phyloP scores from a whole-genome alignment of 2,113 vertebrate genomes.

The Grantiella picta region DNA sequence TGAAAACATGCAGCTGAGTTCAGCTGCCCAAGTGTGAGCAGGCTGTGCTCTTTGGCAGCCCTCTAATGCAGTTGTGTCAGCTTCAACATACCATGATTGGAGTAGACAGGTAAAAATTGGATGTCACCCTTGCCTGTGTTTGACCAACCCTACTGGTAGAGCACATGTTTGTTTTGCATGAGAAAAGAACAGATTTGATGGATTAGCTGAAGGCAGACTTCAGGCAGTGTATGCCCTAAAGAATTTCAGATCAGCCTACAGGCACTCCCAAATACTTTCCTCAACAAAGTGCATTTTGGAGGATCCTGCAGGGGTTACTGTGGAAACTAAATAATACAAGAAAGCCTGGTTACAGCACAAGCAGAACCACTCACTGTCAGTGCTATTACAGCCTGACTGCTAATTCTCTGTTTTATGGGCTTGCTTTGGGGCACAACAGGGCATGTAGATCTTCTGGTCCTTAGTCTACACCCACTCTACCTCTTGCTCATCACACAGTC shows the following conservation, averaged over 20 bases:
- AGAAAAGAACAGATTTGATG: not conserved
- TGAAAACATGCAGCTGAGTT: not conserved
- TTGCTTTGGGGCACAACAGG: not conserved
- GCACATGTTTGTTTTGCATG: not conserved
- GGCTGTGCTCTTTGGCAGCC: not conserved
- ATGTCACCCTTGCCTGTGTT: not conserved
- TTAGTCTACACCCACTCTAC: not conserved
- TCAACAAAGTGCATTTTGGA: not conserved
- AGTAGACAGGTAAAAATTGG: not conserved
- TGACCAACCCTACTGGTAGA: not conserved
- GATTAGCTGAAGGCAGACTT: not conserved
- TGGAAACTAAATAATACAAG: not conserved
- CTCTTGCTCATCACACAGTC: not conserved
- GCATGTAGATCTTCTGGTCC: not conserved
- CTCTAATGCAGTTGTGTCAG: not conserved
- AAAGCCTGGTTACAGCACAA: not conserved
- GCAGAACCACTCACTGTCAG: not conserved
- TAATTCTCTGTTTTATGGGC: not conserved
- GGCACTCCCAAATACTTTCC: not conserved
- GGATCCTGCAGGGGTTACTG: not conserved
- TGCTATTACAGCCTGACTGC: not conserved
- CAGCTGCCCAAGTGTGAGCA: not conserved
- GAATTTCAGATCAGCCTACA: not conserved
- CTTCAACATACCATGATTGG: not conserved
- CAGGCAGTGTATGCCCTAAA: not conserved